Base-by-base conservation (phyloP, 2,797 vertebrate species). In the Sus cebifrons region DNA sequence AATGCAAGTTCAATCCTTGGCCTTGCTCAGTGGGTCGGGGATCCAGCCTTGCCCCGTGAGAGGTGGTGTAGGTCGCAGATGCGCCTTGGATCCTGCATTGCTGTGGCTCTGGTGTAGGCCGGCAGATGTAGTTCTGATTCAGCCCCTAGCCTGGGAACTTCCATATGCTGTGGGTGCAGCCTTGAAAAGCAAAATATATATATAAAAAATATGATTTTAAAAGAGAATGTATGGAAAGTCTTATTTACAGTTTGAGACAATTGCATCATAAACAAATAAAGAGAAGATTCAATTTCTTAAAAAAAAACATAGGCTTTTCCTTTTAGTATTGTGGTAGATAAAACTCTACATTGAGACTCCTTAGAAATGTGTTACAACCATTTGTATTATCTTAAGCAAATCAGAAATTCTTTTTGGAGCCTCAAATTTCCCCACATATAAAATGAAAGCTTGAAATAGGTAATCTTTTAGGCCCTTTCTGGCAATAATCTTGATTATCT, bases 391-490 rank as follows among this genome's bases (percentile, higher is more conserved):
- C 52, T 67, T 32, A 78, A 56, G 8, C 20, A 91, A 94, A 94
- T 86, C 87, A 71, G 82, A 94, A 93, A 27, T 91, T 65, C 6
- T 92, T 74, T 91, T 23, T 40, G 86, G 60, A 83, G 60, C 12
- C 25, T 97, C 54, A 86, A 86, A 36, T 36, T 92, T 84, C 44
- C 49, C 17, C 5, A 49, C 70, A 58, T 29, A 75, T 78, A 91
- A 88, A 62, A 92, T 60, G 15, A 93, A 74, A 27, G 0, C 27
- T 64, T 86, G 6, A 90, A 52, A 84, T 17, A 70, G 8, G 10
- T 81, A 3, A 27, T 70, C 27, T 79, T 96, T 85, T 73, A 83
- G 60, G 36, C 0, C 8, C 1, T 68, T 93, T 78, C 23, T 29
- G 68, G n/a, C 21, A 86, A n/a, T 36, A 29, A 58, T 86, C 25